Evolutionary conservation across 2,113 vertebrate genomes (phyloP).

Genomic region (Paracanthobrama guichenoti): DNA sequence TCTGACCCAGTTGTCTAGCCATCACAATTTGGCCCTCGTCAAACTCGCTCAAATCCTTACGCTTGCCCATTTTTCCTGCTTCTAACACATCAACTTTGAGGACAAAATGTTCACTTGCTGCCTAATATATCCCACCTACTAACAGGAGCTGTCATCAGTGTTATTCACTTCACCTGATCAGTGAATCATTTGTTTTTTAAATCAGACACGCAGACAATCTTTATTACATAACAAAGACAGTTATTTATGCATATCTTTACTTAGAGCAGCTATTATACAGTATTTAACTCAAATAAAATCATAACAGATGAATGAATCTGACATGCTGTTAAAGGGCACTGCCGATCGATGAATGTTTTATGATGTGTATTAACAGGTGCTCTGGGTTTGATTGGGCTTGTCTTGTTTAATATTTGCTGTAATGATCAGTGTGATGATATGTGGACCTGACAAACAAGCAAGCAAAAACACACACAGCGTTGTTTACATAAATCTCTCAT

Average conservation of each 20-base stretch:
- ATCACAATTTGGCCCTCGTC: too few relatives aligned
- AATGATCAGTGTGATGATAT: constrained; percentile 70
- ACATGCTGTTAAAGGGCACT: background rate
- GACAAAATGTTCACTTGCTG: too few relatives aligned
- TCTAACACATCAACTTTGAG: too few relatives aligned
- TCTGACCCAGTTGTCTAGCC: too few relatives aligned
- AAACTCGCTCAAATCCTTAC: too few relatives aligned
- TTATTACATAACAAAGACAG: background rate
- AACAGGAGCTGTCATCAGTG: too few relatives aligned
- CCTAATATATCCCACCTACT: too few relatives aligned
- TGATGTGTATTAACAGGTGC: constrained; percentile 43
- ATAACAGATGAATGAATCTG: background rate
- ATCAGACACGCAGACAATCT: background rate
- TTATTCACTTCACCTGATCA: too few relatives aligned
- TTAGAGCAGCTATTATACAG: background rate
- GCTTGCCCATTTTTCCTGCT: too few relatives aligned
- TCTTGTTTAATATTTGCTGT: constrained; percentile 71
- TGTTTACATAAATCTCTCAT: constrained; percentile 75
- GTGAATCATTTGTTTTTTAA: background rate
- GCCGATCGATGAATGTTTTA: background rate
- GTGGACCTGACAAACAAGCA: constrained; percentile 61
- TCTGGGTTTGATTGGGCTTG: constrained; percentile 66
- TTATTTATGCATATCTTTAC: background rate
- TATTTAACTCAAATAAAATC: background rate
- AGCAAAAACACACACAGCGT: constrained; percentile 64